Base-by-base conservation (phyloP, 2,888 invertebrate species). In the Hirtodrosophila trivittata region DNA sequence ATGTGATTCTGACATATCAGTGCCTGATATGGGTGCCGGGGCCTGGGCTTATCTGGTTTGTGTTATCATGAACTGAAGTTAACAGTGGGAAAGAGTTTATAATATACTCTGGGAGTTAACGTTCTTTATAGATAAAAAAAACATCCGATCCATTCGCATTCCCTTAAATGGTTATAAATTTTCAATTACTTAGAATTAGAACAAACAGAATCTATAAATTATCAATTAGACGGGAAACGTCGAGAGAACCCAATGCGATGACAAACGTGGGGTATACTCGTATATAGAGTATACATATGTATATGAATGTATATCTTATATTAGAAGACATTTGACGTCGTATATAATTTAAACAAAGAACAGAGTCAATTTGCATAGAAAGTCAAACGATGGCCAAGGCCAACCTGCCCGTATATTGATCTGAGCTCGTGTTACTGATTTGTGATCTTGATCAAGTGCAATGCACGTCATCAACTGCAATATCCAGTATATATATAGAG, bases 361-460 rank as follows among this genome's bases (percentile, higher is more conserved):
- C 9, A 12, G 37, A 12, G 18, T 39, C 32, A 25, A 50, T 59
- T 59, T 59, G 41, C 54, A 59, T 71, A 43, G 25, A 63, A 51
- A 51, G 66, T 67, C 67, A 75, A 67, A 57, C 28, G 57, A 13
- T 46, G 60, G 58, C 52, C 74, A 73, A 73, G 74, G 73, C 33
- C 66, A 51, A 13, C 9, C 18, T 18, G 12, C 13, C 26, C 57
- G 58, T 38, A 56, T 55, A 66, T 59, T 63, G 75, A 67, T 71
- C 73, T 55, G 30, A 64, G 58, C 66, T 67, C 70, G 66, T 63
- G 75, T 75, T 72, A 54, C 28, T 38, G 45, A 37, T 54, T 68
- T 50, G 33, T 47, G 68, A 66, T 68, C 63, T 51, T 54, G 66
- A 56, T 67, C 65, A 65, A 71, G 65, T 57, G 35, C 62, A 49